Evolutionary conservation across 2,113 vertebrate species (phyloP).

Genomic region (Trematocara nigrifrons): DNA sequence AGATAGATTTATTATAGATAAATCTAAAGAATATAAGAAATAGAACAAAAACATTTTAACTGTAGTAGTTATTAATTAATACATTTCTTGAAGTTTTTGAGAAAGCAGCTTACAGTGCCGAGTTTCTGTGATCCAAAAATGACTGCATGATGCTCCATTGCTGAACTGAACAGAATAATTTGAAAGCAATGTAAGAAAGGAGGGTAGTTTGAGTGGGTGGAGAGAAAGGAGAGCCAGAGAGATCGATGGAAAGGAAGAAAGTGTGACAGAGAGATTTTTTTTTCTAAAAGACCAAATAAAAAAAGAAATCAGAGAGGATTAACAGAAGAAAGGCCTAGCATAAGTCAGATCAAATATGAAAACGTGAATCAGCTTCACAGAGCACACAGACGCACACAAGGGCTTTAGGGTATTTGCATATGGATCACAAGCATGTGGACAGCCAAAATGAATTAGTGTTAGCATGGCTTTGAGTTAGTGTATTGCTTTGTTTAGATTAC

Average conservation of each 20-base stretch:
- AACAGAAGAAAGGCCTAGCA: neutral
- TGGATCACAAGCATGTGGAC: neutral
- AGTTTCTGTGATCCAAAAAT: neutral
- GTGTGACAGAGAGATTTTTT: neutral
- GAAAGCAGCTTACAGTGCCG: neutral
- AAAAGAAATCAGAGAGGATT: neutral
- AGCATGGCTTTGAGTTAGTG: conserved; percentile 12
- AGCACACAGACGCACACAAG: neutral
- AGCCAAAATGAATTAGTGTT: conserved; percentile 3
- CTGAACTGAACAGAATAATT: neutral
- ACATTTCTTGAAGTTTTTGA: neutral
- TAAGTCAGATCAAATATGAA: neutral
- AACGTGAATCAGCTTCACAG: neutral
- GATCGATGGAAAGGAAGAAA: neutral
- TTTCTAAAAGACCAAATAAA: neutral
- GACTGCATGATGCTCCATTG: neutral
- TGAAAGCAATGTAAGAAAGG: neutral
- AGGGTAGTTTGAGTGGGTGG: neutral
- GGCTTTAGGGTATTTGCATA: conserved; percentile 5
- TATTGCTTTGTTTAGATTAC: conserved; percentile 1
- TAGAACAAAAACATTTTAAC: neutral
- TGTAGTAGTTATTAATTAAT: neutral
- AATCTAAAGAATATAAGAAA: neutral
- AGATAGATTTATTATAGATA: neutral
- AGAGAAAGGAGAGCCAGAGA: neutral